These are phyloP conservation scores for Pluvialis apricaria DNA, from an alignment of 2,113 vertebrate species.

Conservation along the genomic window DNA sequence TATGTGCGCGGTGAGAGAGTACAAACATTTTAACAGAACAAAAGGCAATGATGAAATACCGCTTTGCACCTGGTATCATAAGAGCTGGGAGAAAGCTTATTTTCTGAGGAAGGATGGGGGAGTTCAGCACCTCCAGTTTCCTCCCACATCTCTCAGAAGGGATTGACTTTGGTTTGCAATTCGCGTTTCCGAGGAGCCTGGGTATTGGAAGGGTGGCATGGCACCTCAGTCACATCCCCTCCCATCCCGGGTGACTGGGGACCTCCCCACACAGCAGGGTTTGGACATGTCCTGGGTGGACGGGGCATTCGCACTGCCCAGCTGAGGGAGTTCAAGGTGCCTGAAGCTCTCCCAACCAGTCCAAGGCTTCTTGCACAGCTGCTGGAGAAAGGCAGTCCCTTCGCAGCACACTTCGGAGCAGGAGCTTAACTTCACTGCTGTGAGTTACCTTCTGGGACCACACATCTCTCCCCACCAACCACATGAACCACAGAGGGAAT, in stretches of 20 bases:
- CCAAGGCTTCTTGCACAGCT: background rate
- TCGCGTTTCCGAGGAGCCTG: background rate
- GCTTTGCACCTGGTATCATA: background rate
- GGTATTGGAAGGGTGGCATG: rapidly evolving
- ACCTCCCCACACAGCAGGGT: background rate
- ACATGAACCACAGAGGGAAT: background rate
- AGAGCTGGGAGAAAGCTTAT: background rate
- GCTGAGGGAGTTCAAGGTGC: background rate
- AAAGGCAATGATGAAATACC: background rate
- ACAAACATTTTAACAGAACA: background rate
- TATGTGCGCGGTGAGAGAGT: background rate
- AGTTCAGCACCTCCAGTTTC: background rate
- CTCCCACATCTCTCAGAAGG: background rate
- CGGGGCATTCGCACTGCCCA: background rate
- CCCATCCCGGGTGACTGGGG: background rate
- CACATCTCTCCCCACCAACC: background rate
- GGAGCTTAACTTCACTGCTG: background rate
- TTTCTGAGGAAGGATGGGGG: background rate
- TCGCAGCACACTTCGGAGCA: rapidly evolving
- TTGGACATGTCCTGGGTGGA: background rate
- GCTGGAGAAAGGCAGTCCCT: background rate
- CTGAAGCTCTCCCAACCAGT: background rate
- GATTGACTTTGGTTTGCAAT: background rate
- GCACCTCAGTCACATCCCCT: background rate
- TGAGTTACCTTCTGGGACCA: background rate